Conservation (phyloP, 2,888 invertebrate genomes). For the Autographa gamma region DNA sequence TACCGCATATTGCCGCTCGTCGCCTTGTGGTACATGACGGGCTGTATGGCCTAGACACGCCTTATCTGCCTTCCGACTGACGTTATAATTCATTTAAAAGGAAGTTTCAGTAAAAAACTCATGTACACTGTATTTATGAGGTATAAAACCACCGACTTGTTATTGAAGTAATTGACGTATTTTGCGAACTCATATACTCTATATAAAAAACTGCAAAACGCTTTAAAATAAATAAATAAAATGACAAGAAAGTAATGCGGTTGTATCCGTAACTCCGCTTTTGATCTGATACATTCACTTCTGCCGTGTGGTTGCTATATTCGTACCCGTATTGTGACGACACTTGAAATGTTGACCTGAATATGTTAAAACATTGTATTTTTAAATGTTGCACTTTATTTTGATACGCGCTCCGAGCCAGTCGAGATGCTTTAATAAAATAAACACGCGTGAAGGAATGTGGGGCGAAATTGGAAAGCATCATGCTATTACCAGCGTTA, state of each 20-base stretch:
- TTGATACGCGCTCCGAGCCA: conserved; percentile 63
- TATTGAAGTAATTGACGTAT: not conserved
- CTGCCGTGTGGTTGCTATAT: conserved; percentile 39
- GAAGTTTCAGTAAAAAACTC: conserved; percentile 20
- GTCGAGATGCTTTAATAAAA: conserved; percentile 69
- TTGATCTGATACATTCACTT: conserved; percentile 49
- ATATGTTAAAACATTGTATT: conserved; percentile 64
- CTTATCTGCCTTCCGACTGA: conserved; percentile 12
- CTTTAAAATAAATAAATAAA: conserved; percentile 26
- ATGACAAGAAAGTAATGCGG: conserved; percentile 31
- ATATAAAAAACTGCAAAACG: not conserved
- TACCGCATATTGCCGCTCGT: conserved; percentile 41
- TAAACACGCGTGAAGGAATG: conserved; percentile 79
- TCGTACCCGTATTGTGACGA: conserved; percentile 62
- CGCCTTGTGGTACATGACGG: conserved; percentile 28
- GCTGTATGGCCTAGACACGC: conserved; percentile 45
- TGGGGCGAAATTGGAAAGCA: conserved; percentile 77
- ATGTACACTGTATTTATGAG: not conserved
- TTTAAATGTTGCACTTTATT: conserved; percentile 68
- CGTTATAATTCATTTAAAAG: conserved; percentile 28
- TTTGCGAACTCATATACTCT: not conserved
- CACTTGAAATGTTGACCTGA: conserved; percentile 66
- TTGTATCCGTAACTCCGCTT: conserved; percentile 38
- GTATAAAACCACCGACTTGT: not conserved
- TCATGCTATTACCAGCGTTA: conserved; percentile 58